Percentiles rank a stretch among this genome's conserved stretches.
These are phyloP conservation scores for Ommatoiulus sabulosus DNA, from an alignment of 2,888 invertebrate genomes.

Conservation along the genomic window DNA sequence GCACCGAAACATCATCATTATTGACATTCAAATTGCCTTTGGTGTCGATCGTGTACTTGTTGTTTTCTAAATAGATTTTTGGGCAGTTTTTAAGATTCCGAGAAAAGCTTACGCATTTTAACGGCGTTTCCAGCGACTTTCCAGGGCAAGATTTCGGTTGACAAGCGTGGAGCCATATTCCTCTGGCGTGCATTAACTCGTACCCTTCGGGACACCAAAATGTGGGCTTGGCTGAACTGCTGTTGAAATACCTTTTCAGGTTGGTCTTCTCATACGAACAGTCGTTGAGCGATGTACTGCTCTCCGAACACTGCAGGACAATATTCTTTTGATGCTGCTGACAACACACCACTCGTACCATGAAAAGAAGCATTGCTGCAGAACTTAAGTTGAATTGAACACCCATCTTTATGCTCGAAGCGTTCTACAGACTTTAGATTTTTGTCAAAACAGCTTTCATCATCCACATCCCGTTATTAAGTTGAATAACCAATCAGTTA, in stretches of 20 bases:
- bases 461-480: no score
- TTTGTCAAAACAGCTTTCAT: no score
- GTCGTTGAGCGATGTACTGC: background rate
- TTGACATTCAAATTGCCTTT: background rate
- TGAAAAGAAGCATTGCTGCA: no score
- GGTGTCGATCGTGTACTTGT: background rate
- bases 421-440: no score
- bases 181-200: background rate
- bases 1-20: background rate
- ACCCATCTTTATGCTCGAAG: no score
- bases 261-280: background rate
- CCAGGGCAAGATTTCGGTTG: background rate
- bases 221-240: background rate
- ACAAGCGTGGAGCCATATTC: background rate
- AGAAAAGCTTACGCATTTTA: background rate
- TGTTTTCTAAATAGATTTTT: background rate
- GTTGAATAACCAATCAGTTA: no score
- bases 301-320: background rate
- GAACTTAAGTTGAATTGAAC: no score
- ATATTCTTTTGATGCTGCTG: no score
- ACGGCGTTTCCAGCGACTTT: background rate
- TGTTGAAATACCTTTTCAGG: background rate
- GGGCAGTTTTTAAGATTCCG: background rate
- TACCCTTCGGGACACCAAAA: background rate
- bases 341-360: no score